Conservation (phyloP, 2,888 invertebrate species). For the Mesorhabditis belari region DNA sequence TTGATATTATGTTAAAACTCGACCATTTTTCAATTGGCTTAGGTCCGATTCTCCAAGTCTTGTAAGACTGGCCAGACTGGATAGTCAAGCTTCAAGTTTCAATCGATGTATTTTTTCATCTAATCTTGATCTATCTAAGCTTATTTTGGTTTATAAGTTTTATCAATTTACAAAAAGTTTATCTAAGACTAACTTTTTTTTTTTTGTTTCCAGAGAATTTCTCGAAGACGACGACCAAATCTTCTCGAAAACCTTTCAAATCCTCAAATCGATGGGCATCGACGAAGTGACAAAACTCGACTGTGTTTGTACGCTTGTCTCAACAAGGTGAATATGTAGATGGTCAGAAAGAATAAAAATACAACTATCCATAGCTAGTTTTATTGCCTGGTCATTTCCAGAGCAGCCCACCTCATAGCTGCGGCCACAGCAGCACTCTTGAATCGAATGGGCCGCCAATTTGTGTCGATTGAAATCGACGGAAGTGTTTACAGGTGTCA, state of each 20-base stretch:
- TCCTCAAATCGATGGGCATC: slow-evolving; percentile 80
- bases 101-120: too few relatives aligned
- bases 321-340: slow-evolving; percentile 50
- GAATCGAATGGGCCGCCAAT: slow-evolving; percentile 79
- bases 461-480: slow-evolving; percentile 87
- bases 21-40: too few relatives aligned
- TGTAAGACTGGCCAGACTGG: too few relatives aligned
- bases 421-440: slow-evolving; percentile 71
- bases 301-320: slow-evolving; percentile 82
- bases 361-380: too few relatives aligned
- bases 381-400: slow-evolving; percentile 46
- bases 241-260: slow-evolving; percentile 53
- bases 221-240: slow-evolving; percentile 39
- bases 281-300: slow-evolving; percentile 73
- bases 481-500: slow-evolving; percentile 84
- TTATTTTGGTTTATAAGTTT: too few relatives aligned
- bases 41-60: too few relatives aligned
- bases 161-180: not conserved
- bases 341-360: too few relatives aligned
- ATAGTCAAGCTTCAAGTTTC: too few relatives aligned
- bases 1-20: too few relatives aligned
- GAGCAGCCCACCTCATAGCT: slow-evolving; percentile 86
- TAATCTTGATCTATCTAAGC: too few relatives aligned
- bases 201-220: slow-evolving; percentile 25
- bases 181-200: not conserved